Evolutionary conservation across 2,888 invertebrate species (phyloP), one percentile per base, ranked within the genome.

Genomic region (Apomyelois bistriatella): DNA sequence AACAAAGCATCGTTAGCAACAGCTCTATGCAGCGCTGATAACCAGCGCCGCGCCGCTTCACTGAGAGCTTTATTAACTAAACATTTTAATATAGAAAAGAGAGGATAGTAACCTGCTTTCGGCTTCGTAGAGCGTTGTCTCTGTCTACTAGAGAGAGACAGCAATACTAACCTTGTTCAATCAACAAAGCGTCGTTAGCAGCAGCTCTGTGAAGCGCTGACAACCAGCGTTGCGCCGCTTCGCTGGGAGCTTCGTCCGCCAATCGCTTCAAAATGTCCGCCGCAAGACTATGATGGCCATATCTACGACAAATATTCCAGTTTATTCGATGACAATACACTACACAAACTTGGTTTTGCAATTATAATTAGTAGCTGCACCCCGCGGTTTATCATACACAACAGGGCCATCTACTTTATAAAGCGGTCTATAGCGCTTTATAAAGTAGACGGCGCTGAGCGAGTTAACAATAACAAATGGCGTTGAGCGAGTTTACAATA

Each of bases 191-290:
- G 77, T 96, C 96, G 0, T 95, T 96, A 48, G 91, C 92, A 0
- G 95, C 94, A 60, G 96, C 93, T 56, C 95, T 92, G 57, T 94
- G 92, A n/a, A 98, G 80, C 0, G 96, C 95, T 0, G 94, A 93
- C 51, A 98, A 82, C 95, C 98, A 98, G 72, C 97, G 96, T 71
- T 97, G 96, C 47, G 96, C 93, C 65, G 97, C 95, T 72, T 98
- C 98, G 32, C 96, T 95, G 12, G 96, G 95, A 0, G 96, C 95
- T 60, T 93, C 91, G 43, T 92, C 93, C 1, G 93, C 91, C 28
- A 96, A 80, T 42, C 90, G 88, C 22, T 91, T 82, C 65, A 95
- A 92, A 32, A 96, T 92, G 5, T 85, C 82, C 0, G 94, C 92
- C 0, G 95, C 95, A 17, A 96, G 83, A 48, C 91, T 90, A 69